A percentile compares a stretch with the other conserved stretches of the same genome.
Evolutionary conservation across 2,113 vertebrate genomes (phyloP).

Genomic region (Romanogobio albipinnatus): DNA sequence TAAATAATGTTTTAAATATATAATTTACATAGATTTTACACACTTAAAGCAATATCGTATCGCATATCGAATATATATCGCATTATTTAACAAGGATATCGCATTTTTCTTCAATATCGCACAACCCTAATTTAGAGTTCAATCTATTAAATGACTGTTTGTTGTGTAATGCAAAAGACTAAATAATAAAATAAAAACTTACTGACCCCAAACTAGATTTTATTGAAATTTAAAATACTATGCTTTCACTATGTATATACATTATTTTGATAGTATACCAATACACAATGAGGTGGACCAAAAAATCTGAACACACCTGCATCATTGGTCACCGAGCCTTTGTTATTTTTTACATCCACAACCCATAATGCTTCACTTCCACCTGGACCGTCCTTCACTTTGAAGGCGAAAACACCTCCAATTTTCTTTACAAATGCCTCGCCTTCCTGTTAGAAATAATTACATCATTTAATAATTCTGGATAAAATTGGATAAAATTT

Average conservation of each 20-base stretch:
- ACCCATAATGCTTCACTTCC: constrained; percentile 90
- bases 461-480: neutral
- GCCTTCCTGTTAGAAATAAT: constrained; percentile 80
- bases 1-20: too few relatives aligned
- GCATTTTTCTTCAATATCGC: too few relatives aligned
- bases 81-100: too few relatives aligned
- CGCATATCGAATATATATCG: too few relatives aligned
- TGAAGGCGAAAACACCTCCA: constrained; percentile 90
- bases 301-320: constrained; percentile 76
- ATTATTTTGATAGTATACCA: neutral
- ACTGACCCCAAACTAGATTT: too few relatives aligned
- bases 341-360: constrained; percentile 91
- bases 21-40: too few relatives aligned
- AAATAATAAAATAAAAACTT: neutral
- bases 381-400: constrained; percentile 88
- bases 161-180: neutral
- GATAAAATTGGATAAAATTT: neutral
- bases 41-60: too few relatives aligned
- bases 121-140: too few relatives aligned
- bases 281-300: neutral
- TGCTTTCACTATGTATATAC: neutral
- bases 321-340: constrained; percentile 82
- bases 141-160: neutral
- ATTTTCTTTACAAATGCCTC: constrained; percentile 90
- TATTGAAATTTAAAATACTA: neutral